These are phyloP conservation scores for Drosophila merina DNA, from an alignment of 2,888 invertebrate genomes.

Conservation along the genomic window DNA sequence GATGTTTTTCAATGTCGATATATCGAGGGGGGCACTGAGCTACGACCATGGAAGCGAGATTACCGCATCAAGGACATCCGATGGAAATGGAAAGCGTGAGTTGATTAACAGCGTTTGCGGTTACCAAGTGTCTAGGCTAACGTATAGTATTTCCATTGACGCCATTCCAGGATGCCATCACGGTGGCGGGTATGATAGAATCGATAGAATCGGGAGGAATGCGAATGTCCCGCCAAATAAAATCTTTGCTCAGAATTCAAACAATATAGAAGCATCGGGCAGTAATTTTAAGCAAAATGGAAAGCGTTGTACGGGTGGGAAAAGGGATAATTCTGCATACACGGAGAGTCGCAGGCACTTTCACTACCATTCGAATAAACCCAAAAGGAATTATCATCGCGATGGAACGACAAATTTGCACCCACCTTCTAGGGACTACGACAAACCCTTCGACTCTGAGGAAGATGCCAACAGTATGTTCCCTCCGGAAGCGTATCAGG, in stretches of 20 bases:
- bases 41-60: conserved; percentile 19
- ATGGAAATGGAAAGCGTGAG: conserved; percentile 28
- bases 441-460: neutral
- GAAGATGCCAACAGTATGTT: neutral
- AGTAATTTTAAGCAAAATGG: neutral
- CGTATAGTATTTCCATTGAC: neutral
- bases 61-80: conserved; percentile 4
- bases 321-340: neutral
- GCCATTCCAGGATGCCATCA: conserved; percentile 37
- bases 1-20: conserved; percentile 55
- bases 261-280: neutral
- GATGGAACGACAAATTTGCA: neutral
- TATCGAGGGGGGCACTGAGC: conserved; percentile 29
- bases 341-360: neutral
- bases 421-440: neutral
- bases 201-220: conserved; percentile 16
- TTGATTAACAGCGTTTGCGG: conserved; percentile 25
- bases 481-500: neutral
- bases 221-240: conserved; percentile 43
- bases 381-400: neutral
- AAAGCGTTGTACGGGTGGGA: neutral
- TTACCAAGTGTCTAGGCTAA: conserved; percentile 1
- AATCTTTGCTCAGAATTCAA: conserved; percentile 37
- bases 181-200: conserved; percentile 46
- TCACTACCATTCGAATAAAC: neutral